phyloP scores from a whole-genome alignment of 2,888 invertebrate species.

The Mesorhabditis belari region DNA sequence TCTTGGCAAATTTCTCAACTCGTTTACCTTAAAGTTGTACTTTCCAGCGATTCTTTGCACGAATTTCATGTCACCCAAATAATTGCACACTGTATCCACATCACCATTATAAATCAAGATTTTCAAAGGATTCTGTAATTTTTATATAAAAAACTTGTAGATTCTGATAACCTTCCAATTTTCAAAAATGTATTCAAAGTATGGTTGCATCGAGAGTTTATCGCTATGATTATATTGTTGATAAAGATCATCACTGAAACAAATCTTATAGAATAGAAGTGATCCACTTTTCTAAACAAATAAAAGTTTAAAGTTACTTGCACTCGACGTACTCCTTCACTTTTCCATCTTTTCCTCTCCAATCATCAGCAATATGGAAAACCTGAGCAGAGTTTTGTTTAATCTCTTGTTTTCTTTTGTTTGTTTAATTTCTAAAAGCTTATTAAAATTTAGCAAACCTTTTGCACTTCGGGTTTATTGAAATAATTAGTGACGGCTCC shows the following conservation, averaged over 20 bases:
- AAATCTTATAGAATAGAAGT: too few species aligned
- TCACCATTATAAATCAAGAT: conserved; percentile 45
- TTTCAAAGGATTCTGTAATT: conserved; percentile 29
- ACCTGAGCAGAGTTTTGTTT: too few species aligned
- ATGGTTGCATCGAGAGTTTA: background rate
- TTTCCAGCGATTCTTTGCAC: background rate
- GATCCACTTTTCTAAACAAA: too few species aligned
- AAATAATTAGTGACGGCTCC: conserved; percentile 34
- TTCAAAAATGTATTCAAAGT: background rate
- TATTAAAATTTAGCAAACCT: background rate
- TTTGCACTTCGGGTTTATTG: conserved; percentile 18
- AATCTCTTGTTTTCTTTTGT: too few species aligned
- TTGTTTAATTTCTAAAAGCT: too few species aligned
- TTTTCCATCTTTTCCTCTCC: too few species aligned
- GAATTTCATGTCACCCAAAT: conserved; percentile 40
- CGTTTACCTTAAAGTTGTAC: background rate
- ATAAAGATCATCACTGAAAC: background rate
- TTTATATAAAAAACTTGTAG: too few species aligned
- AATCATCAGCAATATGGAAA: too few species aligned
- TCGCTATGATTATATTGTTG: background rate
- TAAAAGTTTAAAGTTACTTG: too few species aligned
- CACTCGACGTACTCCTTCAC: too few species aligned
- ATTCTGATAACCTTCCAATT: background rate
- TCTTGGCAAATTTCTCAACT: too few species aligned
- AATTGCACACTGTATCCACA: conserved; percentile 46